phyloP scores from a whole-genome alignment of 2,113 vertebrate species.

The Illadopsis cleaveri region DNA sequence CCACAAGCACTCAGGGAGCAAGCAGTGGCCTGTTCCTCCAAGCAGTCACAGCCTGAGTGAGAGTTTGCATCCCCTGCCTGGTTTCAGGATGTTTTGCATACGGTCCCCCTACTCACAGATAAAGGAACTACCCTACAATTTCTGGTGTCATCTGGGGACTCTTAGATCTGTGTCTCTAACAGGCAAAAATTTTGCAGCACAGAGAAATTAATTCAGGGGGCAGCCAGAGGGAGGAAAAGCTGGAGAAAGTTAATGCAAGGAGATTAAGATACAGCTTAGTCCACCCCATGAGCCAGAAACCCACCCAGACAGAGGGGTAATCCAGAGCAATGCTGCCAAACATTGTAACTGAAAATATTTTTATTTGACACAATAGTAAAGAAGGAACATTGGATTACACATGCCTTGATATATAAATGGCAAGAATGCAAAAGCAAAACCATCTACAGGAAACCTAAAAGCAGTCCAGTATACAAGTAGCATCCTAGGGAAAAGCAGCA shows the following conservation, averaged over 20 bases:
- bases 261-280: neutral
- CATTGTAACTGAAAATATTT: conserved; percentile 64
- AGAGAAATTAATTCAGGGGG: neutral
- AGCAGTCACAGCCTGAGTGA: neutral
- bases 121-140: accelerated
- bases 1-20: neutral
- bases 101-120: neutral
- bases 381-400: conserved; percentile 4
- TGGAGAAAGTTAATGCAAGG: neutral
- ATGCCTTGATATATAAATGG: conserved; percentile 4
- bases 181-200: neutral
- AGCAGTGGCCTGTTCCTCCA: neutral
- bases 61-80: neutral
- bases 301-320: neutral
- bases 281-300: neutral
- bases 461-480: neutral
- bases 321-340: conserved; percentile 24
- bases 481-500: neutral
- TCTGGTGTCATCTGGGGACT: neutral
- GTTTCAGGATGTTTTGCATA: neutral
- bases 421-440: conserved; percentile 38
- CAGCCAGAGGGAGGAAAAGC: neutral
- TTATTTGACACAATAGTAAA: conserved; percentile 60
- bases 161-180: neutral
- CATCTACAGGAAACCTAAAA: neutral